Base-by-base conservation (phyloP, 2,888 invertebrate species). In the Lymantria dispar region DNA sequence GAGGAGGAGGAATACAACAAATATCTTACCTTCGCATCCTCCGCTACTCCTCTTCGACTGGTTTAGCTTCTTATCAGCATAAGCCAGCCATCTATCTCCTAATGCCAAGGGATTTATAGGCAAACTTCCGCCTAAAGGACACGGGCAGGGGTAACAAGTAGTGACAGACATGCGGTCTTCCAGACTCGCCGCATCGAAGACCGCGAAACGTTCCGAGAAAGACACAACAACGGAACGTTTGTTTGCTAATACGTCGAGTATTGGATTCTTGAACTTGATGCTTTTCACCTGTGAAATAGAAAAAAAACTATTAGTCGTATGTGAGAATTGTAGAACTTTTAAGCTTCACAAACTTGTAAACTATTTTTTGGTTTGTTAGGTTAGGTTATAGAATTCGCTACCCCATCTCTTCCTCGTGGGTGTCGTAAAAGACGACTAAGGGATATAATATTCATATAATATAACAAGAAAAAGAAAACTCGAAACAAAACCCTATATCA, bases 251-350 rank as follows among this genome's bases (percentile, higher is more conserved):
- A 98, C 95, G 78, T 98, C 98, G 70, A 96, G 92, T 47, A 98
- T 95, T 0, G 95, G 95, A 81, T 95, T 97, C 89, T 97, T 98
- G 91, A 98, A 98, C 85, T 98, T 97, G 65, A 98, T 96, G 76
- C 95, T 96, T 81, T 98, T 98, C 12, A 96, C 95, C 93, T 96
- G 78, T 43, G 33, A 14, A 39, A 14, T 14, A 40, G 14, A 38
- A 33, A 7, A 33, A 33, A 33, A 33, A 10, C 33, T 10, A 7
- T 30, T 8, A 30, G 8, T 7, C 8, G 30, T 30, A 30, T 30
- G 8, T 7, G 30, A 7, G 30, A 30, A 30, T 30, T 30, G 8
- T 30, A 30, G 5, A 33, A 33, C 8, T 33, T 33, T 33, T 33
- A 2, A 33, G n/a, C n/a, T n/a, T n/a, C n/a, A n/a, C n/a, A n/a